Base-by-base conservation (phyloP, 2,797 vertebrate genomes). In the Decapterus maruadsi region DNA sequence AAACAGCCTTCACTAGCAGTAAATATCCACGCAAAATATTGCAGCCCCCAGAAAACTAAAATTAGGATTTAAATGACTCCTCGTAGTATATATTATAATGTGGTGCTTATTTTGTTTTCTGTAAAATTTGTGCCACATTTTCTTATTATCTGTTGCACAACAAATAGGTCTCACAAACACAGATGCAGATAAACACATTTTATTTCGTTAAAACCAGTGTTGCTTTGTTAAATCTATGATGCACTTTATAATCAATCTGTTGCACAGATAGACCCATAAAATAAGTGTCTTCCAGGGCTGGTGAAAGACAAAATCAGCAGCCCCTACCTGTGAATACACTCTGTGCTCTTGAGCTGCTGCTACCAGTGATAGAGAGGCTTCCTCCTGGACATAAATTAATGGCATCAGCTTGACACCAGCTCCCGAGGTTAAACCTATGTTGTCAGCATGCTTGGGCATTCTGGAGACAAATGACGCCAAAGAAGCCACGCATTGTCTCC, bases 341-440 rank as follows among this genome's bases (percentile, higher is more conserved):
- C 45, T 48, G 45, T 48, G 45, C 45, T 48, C 45, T 48, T 19
- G 45, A 48, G 72, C 77, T 64, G 59, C 66, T 62, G 80, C 78
- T 84, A 89, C 91, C 88, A 79, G 78, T 84, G 87, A 92, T 87
- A 79, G 81, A 89, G 80, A 74, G 56, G 63, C 77, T 77, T 89
- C 87, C 75, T 83, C 29, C 72, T 77, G 71, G 91, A 91, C 82
- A 81, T 77, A 81, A 90, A 92, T 92, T 77, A 87, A 93, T 90
- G 84, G 80, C 84, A 82, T 75, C 48, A 43, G 85, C 75, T 76
- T 90, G 88, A 89, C 86, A 73, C 67, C 20, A 72, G 81, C 86
- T 88, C 81, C 78, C 45, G 75, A 72, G 90, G 89, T 92, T 90
- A 90, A 93, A 91, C 83, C 91, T 84, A 88, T 86, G 88, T 93